Conservation (phyloP, 2,888 invertebrate species). For the Troglohyphantes excavatus region DNA sequence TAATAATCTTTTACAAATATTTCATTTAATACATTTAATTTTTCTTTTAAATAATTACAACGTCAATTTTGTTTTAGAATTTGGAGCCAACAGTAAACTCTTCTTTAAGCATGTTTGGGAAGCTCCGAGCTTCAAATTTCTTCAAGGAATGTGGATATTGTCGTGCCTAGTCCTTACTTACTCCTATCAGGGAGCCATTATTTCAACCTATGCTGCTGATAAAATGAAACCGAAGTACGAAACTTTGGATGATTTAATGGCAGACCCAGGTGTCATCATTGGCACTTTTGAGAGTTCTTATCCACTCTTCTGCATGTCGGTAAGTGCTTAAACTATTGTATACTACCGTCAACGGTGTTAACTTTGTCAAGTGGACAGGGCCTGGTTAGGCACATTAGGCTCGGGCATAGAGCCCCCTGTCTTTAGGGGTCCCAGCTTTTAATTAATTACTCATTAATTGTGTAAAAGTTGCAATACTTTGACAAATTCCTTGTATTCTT, state of each 20-base stretch:
- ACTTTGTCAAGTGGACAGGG: too few species aligned
- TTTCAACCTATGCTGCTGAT: slow-evolving; percentile 46
- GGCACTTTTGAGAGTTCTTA: slow-evolving; percentile 28
- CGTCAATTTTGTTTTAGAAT: slow-evolving; percentile 4
- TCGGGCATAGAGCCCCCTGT: too few species aligned
- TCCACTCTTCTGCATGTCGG: slow-evolving; percentile 11
- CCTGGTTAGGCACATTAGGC: too few species aligned
- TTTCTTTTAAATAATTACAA: not conserved
- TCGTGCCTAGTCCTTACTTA: slow-evolving; percentile 23
- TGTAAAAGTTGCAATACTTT: too few species aligned
- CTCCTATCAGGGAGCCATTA: slow-evolving; percentile 34
- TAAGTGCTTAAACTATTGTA: slow-evolving; percentile 1
- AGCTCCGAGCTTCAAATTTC: not conserved
- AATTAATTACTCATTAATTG: too few species aligned
- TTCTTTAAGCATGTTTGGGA: slow-evolving; percentile 1
- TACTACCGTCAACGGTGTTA: too few species aligned
- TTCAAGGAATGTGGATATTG: slow-evolving; percentile 30
- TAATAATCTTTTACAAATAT: too few species aligned
- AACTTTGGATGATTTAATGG: slow-evolving; percentile 30
- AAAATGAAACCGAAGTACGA: slow-evolving; percentile 39
- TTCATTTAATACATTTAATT: too few species aligned
- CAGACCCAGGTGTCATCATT: not conserved
- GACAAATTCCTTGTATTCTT: too few species aligned
- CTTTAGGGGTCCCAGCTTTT: too few species aligned
- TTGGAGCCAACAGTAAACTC: slow-evolving; percentile 1